These are phyloP conservation scores for Meliscaeva auricollis DNA, from an alignment of 2,888 invertebrate species.

Conservation along the genomic window DNA sequence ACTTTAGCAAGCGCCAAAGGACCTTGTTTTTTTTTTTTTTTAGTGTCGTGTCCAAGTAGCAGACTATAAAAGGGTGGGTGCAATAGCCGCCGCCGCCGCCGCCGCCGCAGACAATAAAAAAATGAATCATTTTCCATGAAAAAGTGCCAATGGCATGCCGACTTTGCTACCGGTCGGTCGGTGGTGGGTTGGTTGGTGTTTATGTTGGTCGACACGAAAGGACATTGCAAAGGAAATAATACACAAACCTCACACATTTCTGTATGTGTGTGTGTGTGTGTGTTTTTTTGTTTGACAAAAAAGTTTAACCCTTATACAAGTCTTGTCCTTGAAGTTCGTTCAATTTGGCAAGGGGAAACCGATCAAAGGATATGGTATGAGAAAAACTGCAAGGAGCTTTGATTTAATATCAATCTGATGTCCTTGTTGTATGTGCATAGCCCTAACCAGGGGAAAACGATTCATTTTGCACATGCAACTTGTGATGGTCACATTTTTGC, in stretches of 20 bases:
- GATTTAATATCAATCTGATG: conserved; percentile 63
- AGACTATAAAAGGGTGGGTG: conserved; percentile 45
- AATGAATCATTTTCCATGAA: conserved; percentile 64
- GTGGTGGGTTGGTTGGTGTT: conserved; percentile 11
- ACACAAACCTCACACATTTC: conserved; percentile 38
- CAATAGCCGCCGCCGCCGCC: background rate
- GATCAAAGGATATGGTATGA: background rate
- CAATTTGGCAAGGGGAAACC: background rate
- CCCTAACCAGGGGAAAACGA: conserved; percentile 37
- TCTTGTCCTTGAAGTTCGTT: conserved; percentile 56
- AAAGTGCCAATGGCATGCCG: conserved; percentile 70
- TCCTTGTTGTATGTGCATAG: conserved; percentile 15
- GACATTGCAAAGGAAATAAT: conserved; percentile 42
- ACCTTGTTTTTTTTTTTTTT: conserved; percentile 29
- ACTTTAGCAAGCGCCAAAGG: conserved; percentile 36
- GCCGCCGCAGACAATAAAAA: conserved; percentile 61
- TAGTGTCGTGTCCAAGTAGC: conserved; percentile 17
- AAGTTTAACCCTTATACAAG: conserved; percentile 14
- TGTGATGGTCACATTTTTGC: conserved; percentile 57
- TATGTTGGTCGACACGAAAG: conserved; percentile 35
- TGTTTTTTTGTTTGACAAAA: conserved; percentile 5
- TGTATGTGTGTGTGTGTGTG: too few species aligned
- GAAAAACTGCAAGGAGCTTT: background rate
- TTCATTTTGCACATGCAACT: conserved; percentile 47
- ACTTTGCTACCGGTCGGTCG: background rate